phyloP scores from a whole-genome alignment of 2,888 invertebrate species.

The Epiblema foenella region DNA sequence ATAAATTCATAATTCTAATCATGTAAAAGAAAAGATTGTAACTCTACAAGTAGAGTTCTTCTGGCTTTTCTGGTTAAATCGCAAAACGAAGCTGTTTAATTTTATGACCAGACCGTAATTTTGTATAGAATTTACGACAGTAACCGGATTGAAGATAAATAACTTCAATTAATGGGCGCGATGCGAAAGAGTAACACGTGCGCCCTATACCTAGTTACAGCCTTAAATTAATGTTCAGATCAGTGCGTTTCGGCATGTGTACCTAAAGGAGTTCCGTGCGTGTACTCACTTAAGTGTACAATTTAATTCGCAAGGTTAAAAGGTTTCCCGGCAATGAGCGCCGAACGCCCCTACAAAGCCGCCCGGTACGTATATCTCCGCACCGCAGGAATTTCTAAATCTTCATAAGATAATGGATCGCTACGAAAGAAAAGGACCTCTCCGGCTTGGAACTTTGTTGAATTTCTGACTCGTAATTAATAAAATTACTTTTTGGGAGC shows the following conservation, averaged over 20 bases:
- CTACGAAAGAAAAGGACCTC: conserved; percentile 81
- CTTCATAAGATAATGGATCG: conserved; percentile 85
- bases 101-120: conserved; percentile 21
- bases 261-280: conserved; percentile 32
- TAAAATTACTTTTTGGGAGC: conserved; percentile 85
- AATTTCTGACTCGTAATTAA: conserved; percentile 85
- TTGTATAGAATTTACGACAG: neutral
- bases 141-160: conserved; percentile 20
- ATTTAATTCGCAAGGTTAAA: conserved; percentile 43
- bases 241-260: conserved; percentile 25
- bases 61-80: conserved; percentile 18
- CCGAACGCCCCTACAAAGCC: conserved; percentile 38
- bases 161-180: conserved; percentile 7
- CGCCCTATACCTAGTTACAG: conserved; percentile 17
- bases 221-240: conserved; percentile 21
- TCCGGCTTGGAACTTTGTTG: conserved; percentile 81
- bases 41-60: too few species aligned
- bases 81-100: conserved; percentile 13
- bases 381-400: conserved; percentile 83
- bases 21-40: conserved; percentile 34
- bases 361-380: conserved; percentile 50
- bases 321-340: conserved; percentile 40
- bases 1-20: conserved; percentile 48
- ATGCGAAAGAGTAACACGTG: conserved; percentile 13
- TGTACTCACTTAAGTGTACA: conserved; percentile 40